A percentile compares a stretch with the other conserved stretches of the same genome.
Conservation (phyloP, 1,140 invertebrate genomes). For the Trachymyrmex cornetzi region DNA sequence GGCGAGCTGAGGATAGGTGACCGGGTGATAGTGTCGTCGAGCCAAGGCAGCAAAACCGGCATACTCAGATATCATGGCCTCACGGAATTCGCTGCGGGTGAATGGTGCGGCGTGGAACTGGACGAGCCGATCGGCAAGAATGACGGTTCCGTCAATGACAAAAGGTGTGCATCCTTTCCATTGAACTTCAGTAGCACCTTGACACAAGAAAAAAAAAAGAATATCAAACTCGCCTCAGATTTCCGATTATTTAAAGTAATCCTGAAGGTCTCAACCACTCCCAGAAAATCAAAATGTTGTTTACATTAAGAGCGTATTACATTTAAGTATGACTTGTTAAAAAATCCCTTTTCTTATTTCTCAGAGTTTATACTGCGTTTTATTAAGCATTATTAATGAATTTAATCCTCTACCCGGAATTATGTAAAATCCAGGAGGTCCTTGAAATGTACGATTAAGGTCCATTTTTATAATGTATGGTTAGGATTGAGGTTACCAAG, state of each 20-base stretch:
- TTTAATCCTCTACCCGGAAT: not conserved
- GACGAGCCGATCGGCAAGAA: constrained; percentile 98
- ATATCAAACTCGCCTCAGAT: constrained; percentile 55
- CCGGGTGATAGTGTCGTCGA: constrained; percentile 95
- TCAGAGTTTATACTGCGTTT: not conserved
- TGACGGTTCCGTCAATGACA: constrained; percentile 96
- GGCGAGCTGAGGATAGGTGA: constrained; percentile 93
- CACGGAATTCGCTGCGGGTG: constrained; percentile 95
- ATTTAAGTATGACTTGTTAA: not conserved
- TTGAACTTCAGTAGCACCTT: not conserved
- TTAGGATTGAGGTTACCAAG: too few species aligned
- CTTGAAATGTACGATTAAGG: not conserved
- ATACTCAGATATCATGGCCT: constrained; percentile 93
- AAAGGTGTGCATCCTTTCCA: constrained; percentile 88
- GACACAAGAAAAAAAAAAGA: not conserved
- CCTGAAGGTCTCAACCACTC: not conserved
- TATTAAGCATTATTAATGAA: not conserved
- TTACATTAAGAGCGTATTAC: not conserved
- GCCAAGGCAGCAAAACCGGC: constrained; percentile 95
- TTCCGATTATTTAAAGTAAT: not conserved
- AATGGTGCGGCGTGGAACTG: constrained; percentile 98
- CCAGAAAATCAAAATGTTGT: not conserved
- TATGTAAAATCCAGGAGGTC: not conserved
- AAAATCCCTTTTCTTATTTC: not conserved
- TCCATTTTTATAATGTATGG: too few species aligned